Evolutionary conservation across 2,888 invertebrate genomes (phyloP).

Genomic region (Platynereis dumerilii): DNA sequence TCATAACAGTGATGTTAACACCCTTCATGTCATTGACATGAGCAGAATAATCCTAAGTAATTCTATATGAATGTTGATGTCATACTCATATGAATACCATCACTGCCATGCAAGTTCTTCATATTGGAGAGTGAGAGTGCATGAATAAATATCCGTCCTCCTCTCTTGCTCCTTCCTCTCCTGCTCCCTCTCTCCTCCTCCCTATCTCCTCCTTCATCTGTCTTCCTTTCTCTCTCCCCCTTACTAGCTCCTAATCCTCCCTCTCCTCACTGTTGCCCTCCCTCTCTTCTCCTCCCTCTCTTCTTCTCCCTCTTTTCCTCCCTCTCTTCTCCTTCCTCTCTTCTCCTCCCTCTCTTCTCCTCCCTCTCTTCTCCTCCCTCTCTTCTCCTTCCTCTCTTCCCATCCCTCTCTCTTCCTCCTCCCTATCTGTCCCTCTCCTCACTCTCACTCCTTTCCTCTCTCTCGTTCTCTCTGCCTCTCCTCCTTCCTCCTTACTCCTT

Average conservation of each 20-base stretch:
- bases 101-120: no score
- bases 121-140: no score
- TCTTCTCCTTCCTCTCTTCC: slow-evolving; percentile 22
- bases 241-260: slow-evolving; percentile 7
- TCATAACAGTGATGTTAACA: no score
- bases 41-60: no score
- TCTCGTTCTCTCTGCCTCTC: slow-evolving; percentile 22
- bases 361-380: neutral
- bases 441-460: slow-evolving; percentile 24
- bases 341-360: slow-evolving; percentile 3
- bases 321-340: slow-evolving; percentile 10
- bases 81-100: no score
- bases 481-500: slow-evolving; percentile 8
- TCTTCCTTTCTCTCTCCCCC: slow-evolving; percentile 7
- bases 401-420: slow-evolving; percentile 15
- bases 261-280: slow-evolving; percentile 13
- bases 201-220: slow-evolving; percentile 1
- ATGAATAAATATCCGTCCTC: no score
- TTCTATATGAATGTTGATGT: no score
- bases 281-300: slow-evolving; percentile 15
- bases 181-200: neutral
- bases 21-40: no score
- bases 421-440: slow-evolving; percentile 16
- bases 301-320: slow-evolving; percentile 12
- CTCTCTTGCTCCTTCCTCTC: neutral